phyloP scores from a whole-genome alignment of 2,888 invertebrate species.

The Conistra vaccinii region DNA sequence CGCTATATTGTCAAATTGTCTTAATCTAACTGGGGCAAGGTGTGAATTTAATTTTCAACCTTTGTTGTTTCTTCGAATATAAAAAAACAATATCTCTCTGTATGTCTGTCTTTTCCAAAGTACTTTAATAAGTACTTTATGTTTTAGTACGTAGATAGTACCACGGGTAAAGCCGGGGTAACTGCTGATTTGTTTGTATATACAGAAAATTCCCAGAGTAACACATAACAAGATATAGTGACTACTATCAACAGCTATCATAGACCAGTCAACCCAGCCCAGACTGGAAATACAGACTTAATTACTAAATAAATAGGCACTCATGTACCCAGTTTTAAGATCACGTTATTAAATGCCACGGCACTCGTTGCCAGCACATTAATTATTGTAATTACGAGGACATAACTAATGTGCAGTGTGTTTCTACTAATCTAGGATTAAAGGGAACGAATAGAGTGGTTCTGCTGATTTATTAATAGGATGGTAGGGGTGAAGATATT shows the following conservation, averaged over 20 bases:
- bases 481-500: not conserved
- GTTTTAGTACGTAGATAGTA: not conserved
- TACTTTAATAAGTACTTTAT: not conserved
- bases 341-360: slow-evolving; percentile 49
- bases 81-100: not conserved
- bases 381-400: slow-evolving; percentile 53
- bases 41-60: not conserved
- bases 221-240: slow-evolving; percentile 11
- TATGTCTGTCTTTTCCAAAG: not conserved
- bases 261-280: not conserved
- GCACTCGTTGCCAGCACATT: slow-evolving; percentile 48
- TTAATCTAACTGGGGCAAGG: not conserved
- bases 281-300: slow-evolving; percentile 33
- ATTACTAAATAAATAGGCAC: slow-evolving; percentile 40
- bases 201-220: not conserved
- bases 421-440: slow-evolving; percentile 50
- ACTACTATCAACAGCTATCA: slow-evolving; percentile 20
- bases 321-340: slow-evolving; percentile 42
- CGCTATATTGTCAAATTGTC: not conserved
- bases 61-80: not conserved
- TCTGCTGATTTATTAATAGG: slow-evolving; percentile 29
- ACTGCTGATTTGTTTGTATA: not conserved
- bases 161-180: not conserved
- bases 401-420: slow-evolving; percentile 43
- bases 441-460: slow-evolving; percentile 32